Percentiles rank a stretch among this genome's conserved stretches.
phyloP scores from a whole-genome alignment of 2,888 invertebrate species.

The Trissolcus japonicus region DNA sequence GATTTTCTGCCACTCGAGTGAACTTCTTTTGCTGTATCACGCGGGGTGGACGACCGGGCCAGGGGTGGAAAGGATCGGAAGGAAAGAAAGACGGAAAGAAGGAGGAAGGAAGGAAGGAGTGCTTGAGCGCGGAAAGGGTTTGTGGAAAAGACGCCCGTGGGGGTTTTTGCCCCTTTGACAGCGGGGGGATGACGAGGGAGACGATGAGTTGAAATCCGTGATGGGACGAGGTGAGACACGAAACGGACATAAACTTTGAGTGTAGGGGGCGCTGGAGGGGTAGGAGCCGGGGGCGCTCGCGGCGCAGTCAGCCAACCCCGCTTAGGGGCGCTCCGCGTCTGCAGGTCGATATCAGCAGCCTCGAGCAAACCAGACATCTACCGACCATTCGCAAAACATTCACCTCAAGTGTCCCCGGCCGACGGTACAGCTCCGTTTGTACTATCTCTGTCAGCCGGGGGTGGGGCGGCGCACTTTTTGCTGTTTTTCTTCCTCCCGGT shows the following conservation, averaged over 20 bases:
- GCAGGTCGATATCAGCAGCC: constrained; percentile 75
- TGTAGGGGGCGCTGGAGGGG: constrained; percentile 57
- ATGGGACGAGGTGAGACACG: constrained; percentile 69
- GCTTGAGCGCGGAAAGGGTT: constrained; percentile 40
- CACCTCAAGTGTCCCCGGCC: constrained; percentile 75
- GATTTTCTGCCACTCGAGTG: constrained; percentile 40
- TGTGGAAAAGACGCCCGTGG: constrained; percentile 21
- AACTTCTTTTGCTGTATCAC: constrained; percentile 37
- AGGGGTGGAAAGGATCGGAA: constrained; percentile 13
- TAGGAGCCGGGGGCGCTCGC: constrained; percentile 42
- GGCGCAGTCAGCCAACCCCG: constrained; percentile 47
- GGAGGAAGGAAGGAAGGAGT: constrained; percentile 14
- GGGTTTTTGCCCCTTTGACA: constrained; percentile 14
- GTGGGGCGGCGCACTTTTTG: not conserved
- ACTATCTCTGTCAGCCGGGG: constrained; percentile 39
- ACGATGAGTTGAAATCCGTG: constrained; percentile 61
- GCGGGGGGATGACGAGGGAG: constrained; percentile 57
- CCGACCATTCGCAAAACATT: constrained; percentile 76
- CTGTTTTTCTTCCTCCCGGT: constrained; percentile 20
- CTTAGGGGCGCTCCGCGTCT: constrained; percentile 42
- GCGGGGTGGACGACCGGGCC: constrained; percentile 23
- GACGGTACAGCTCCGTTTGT: constrained; percentile 60
- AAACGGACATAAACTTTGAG: constrained; percentile 71
- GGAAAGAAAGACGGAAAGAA: constrained; percentile 17
- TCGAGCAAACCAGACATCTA: constrained; percentile 76